Conservation (phyloP, 2,113 vertebrate genomes). For the Sturnus vulgaris region DNA sequence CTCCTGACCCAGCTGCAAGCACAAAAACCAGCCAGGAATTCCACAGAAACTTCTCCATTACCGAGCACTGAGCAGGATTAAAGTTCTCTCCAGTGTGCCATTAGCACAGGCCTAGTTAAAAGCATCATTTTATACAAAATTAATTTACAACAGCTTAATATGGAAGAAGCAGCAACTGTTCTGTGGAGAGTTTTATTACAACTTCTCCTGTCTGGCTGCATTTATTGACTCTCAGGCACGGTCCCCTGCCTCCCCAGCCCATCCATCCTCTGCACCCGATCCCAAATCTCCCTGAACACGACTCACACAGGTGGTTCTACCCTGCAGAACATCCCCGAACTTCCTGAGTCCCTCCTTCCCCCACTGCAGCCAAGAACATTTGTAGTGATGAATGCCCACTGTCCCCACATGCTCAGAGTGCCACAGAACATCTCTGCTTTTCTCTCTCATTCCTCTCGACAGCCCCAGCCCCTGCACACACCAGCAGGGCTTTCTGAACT, state of each 20-base stretch:
- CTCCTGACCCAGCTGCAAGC: neutral
- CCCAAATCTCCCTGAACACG: rapidly evolving
- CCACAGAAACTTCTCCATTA: neutral
- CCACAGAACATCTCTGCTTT: neutral
- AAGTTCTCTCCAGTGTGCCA: neutral
- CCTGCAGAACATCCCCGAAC: neutral
- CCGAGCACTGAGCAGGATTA: neutral
- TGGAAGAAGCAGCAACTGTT: neutral
- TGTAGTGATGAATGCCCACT: neutral
- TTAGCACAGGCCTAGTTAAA: neutral
- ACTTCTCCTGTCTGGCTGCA: neutral
- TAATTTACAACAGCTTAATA: neutral
- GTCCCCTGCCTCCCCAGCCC: neutral
- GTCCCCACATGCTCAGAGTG: neutral
- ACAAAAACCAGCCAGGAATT: neutral
- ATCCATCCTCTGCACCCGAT: neutral
- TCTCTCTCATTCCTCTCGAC: rapidly evolving
- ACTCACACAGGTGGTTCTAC: neutral
- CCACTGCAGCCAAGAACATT: neutral
- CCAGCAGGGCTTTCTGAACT: neutral
- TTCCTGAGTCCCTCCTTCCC: neutral
- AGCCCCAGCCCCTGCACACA: neutral
- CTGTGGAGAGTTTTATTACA: neutral
- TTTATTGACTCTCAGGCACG: neutral
- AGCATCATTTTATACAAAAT: neutral